Percentiles rank a stretch among this genome's conserved stretches.
Conservation (phyloP, 2,113 vertebrate species). For the Callithrix jacchus region DNA sequence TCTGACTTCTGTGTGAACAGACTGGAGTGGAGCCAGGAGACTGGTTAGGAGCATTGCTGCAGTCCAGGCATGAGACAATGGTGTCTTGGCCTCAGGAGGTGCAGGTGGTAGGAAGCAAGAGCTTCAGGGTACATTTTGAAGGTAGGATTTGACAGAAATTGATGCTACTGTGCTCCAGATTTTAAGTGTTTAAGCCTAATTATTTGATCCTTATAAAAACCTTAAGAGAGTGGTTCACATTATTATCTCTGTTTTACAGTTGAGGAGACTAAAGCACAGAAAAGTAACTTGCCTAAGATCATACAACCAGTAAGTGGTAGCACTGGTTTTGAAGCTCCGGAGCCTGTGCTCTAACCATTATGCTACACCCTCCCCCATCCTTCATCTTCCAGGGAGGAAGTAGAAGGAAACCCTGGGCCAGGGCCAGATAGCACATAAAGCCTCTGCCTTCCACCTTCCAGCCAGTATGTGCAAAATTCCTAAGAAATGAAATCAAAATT, state of each 20-base stretch:
- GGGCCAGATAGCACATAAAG: not conserved
- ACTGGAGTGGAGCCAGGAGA: not conserved
- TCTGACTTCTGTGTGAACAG: not conserved
- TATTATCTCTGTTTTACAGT: not conserved
- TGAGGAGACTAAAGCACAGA: not conserved
- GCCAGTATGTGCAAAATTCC: not conserved
- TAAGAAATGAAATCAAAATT: conserved; percentile 33
- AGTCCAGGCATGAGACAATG: not conserved
- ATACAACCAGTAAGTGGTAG: not conserved
- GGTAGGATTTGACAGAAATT: not conserved
- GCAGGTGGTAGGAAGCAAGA: not conserved
- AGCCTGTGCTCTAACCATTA: not conserved
- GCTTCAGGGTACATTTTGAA: not conserved
- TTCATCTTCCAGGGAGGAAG: not conserved
- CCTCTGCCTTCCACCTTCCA: not conserved
- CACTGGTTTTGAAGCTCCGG: not conserved
- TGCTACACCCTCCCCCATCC: fast-evolving
- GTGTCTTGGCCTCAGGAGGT: not conserved
- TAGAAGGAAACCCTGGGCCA: not conserved
- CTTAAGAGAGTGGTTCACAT: not conserved
- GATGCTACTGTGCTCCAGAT: not conserved
- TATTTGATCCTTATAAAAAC: conserved; percentile 17
- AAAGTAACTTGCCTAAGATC: not conserved
- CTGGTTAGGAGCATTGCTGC: not conserved
- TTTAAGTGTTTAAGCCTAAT: not conserved